Evolutionary conservation across 1,140 invertebrate species (phyloP).

Genomic region (Coenobita brevimanus): DNA sequence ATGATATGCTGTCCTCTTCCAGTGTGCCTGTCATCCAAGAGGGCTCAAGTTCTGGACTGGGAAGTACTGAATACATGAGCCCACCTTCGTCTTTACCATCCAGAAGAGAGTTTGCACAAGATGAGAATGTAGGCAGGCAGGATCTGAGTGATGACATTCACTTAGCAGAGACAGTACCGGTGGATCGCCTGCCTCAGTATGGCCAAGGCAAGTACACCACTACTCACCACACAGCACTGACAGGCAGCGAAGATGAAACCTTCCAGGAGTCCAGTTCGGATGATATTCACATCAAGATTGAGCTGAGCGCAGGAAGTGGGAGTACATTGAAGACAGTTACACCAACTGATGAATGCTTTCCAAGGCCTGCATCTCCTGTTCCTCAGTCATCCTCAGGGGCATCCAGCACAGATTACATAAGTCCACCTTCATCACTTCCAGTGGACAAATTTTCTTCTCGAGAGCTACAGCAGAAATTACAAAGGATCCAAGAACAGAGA

Average conservation of each 20-base stretch:
- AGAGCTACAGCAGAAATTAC: neutral
- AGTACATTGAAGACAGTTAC: neutral
- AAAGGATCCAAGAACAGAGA: constrained; percentile 31
- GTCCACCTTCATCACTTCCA: constrained; percentile 27
- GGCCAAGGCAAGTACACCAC: neutral
- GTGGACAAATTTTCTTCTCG: neutral
- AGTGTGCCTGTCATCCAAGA: too few species aligned
- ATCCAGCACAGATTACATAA: constrained; percentile 29
- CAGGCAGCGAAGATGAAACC: neutral
- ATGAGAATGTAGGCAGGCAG: too few species aligned
- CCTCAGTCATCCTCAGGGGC: neutral
- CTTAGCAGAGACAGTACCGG: too few species aligned
- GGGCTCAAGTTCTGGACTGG: too few species aligned
- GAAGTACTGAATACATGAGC: too few species aligned
- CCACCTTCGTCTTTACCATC: too few species aligned
- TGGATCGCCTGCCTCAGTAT: neutral
- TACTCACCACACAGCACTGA: neutral
- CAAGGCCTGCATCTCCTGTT: neutral
- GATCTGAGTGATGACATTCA: too few species aligned
- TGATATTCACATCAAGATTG: neutral
- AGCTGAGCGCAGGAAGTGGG: neutral
- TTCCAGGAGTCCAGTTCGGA: neutral
- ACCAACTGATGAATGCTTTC: neutral
- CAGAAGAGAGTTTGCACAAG: too few species aligned
- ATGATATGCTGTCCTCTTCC: too few species aligned